These are phyloP conservation scores for Thalassaphorura encarpata DNA, from an alignment of 1,140 invertebrate genomes.

Conservation along the genomic window DNA sequence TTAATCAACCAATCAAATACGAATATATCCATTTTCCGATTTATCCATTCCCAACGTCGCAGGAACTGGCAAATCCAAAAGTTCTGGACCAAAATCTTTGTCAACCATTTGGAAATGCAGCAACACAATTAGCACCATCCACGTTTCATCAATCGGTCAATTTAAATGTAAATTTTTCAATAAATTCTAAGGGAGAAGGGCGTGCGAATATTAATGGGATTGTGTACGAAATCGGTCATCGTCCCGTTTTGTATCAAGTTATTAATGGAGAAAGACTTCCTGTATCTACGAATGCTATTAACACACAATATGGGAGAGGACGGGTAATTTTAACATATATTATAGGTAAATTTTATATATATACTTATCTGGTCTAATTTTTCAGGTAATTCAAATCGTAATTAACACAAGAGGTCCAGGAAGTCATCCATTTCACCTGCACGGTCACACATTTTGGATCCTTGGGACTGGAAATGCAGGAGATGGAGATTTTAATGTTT, in stretches of 20 bases:
- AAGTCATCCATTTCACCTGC: conserved; percentile 12
- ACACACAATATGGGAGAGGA: not conserved
- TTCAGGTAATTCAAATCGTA: conserved; percentile 11
- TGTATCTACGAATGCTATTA: not conserved
- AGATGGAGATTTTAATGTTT: conserved; percentile 5
- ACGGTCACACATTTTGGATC: conserved; percentile 17
- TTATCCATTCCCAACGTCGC: too few relatives aligned
- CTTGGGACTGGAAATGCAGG: conserved; percentile 2
- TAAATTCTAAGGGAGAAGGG: too few relatives aligned
- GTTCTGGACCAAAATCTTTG: not conserved
- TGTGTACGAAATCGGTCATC: not conserved
- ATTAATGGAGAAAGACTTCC: not conserved
- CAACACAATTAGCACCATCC: not conserved
- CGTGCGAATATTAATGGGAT: too few relatives aligned
- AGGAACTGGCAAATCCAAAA: too few relatives aligned
- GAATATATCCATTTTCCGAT: too few relatives aligned
- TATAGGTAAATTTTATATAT: not conserved
- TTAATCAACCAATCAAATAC: too few relatives aligned
- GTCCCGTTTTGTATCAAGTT: not conserved
- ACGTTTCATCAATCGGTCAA: not conserved
- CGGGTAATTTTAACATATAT: not conserved
- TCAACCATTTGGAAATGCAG: not conserved
- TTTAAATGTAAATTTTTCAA: not conserved
- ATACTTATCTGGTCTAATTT: not conserved
- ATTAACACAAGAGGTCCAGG: conserved; percentile 1